Evolutionary conservation across 2,113 vertebrate species (phyloP), one percentile per base, ranked within the genome.

Genomic region (Beaufortia kweichowensis): DNA sequence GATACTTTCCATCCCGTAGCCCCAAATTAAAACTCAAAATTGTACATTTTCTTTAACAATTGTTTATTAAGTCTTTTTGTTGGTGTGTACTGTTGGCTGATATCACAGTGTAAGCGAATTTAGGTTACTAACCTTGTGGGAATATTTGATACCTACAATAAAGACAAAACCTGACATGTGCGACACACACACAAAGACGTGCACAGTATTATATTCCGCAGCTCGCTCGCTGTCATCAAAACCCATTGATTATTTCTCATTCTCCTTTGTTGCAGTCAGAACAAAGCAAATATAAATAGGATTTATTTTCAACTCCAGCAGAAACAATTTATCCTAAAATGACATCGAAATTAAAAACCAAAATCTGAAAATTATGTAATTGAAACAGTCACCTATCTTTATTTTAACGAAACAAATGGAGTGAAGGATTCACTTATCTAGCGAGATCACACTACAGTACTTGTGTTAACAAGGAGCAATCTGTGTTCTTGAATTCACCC

Each of bases 391-490:
- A 59, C 50, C 14, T 59, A 14, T 31, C 7, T 39, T 56, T 35
- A 29, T 19, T 26, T 59, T 59, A 57, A 72, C 9, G n/a, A 4
- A 33, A 31, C 57, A 24, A 71, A 57, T 57, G 24, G n/a, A 29
- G 33, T 0, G 0, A 35, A 14, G 15, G 17, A 5, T 35, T 70
- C 2, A 55, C 11, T 72, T 72, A 59, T 59, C 55, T 43, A 26
- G 7, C 14, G 53, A 59, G 41, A 41, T 28, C 23, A 28, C n/a
- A 55, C 23, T 53, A 41, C 23, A 33, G 7, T 53, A 41, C 23
- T 6, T 31, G 17, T 19, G 23, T 72, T 72, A 72, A 72, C 33
- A 72, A 59, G 67, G 2, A 4, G 4, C 69, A 55, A n/a, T 69
- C n/a, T 69, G 33, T 72, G 35, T 28, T 26, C 55, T 19, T n/a